Percentiles rank a stretch among this genome's conserved stretches.
Evolutionary conservation across 2,888 invertebrate species (phyloP).

Genomic region (Drosophila buzzatii): DNA sequence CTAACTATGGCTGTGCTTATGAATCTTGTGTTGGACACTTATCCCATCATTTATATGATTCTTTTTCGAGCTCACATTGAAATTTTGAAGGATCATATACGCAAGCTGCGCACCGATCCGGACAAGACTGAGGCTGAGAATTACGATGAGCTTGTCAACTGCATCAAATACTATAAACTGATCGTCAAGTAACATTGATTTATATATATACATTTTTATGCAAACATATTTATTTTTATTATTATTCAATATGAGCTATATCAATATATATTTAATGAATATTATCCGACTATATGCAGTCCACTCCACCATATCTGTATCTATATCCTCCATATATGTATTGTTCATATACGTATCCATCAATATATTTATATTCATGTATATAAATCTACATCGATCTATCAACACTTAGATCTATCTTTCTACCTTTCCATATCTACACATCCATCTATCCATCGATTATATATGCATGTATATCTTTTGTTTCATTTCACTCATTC

Average conservation of each 20-base stretch:
- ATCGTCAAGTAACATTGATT: constrained; percentile 39
- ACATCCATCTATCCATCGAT: not conserved
- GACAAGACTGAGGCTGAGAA: constrained; percentile 26
- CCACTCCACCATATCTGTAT: not conserved
- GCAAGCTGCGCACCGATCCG: constrained; percentile 35
- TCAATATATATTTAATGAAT: not conserved
- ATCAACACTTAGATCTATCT: too few relatives aligned
- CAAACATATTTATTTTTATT: too few relatives aligned
- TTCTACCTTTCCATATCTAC: not conserved
- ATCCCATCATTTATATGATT: constrained; percentile 31
- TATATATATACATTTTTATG: not conserved
- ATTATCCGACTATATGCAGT: not conserved
- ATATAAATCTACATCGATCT: not conserved
- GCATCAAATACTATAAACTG: constrained; percentile 40
- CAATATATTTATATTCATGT: too few relatives aligned
- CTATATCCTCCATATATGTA: not conserved
- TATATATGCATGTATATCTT: too few relatives aligned
- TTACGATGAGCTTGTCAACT: constrained; percentile 39
- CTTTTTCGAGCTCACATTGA: constrained; percentile 40
- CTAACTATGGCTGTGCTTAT: constrained; percentile 31
- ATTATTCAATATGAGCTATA: too few relatives aligned
- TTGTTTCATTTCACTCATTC: not conserved
- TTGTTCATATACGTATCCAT: not conserved
- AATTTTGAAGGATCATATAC: constrained; percentile 38
- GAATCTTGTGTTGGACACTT: constrained; percentile 37